These are phyloP conservation scores for Salvelinus namaycush DNA, from an alignment of 2,113 vertebrate species.

Conservation along the genomic window DNA sequence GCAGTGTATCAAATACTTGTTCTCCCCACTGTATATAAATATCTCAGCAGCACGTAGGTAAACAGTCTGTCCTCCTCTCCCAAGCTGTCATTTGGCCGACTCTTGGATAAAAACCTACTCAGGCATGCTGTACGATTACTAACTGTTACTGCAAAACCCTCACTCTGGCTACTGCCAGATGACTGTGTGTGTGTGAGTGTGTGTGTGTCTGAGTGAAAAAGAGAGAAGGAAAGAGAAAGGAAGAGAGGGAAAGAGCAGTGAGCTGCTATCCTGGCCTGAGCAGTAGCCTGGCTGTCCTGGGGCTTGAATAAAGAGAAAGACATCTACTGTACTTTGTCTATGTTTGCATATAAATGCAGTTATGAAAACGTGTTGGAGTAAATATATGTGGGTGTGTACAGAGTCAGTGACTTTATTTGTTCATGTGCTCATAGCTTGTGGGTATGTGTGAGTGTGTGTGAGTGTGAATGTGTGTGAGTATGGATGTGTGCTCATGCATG, in stretches of 20 bases:
- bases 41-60: background rate
- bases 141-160: background rate
- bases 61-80: background rate
- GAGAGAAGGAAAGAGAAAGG: too few relatives aligned
- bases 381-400: background rate
- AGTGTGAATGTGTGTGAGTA: background rate
- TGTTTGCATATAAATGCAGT: background rate
- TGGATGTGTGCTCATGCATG: conserved; percentile 18
- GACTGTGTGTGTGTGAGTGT: background rate
- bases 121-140: background rate
- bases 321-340: background rate
- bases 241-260: too few relatives aligned
- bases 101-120: background rate
- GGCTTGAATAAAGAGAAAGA: background rate
- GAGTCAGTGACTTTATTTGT: background rate
- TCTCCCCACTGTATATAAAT: background rate
- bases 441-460: background rate
- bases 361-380: background rate
- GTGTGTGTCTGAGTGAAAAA: too few relatives aligned
- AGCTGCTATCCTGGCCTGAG: too few relatives aligned
- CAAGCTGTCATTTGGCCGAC: background rate
- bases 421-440: background rate
- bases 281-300: too few relatives aligned
- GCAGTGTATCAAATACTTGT: too few relatives aligned
- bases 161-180: background rate